Base-by-base conservation (phyloP, 2,797 vertebrate species). In the Anguilla anguilla region DNA sequence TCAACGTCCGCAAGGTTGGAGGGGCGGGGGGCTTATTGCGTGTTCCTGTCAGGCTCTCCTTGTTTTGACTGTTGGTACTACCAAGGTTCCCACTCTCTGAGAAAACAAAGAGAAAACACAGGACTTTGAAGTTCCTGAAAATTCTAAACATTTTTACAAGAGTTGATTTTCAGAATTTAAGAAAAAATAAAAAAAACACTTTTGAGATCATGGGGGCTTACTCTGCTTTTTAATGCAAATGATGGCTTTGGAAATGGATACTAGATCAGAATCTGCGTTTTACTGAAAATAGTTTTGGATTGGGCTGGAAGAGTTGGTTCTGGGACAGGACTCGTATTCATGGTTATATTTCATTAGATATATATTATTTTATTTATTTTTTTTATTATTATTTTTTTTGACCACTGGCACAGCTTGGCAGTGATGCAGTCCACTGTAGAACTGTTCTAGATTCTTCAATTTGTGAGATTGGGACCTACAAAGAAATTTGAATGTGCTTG, bases 1-100 rank as follows among this genome's bases (percentile, higher is more conserved):
- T 99, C 90, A 99, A 99, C 0, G 97, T 99, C 90, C 97, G 98
- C 93, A 99, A 99, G 98, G 98, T 99, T 87, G 0, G 77, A 13
- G 3, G 7, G 15, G 31, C 9, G 9, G 3, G 28, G 9, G 28
- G 6, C 69, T 10, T 3, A 74, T 15, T 35, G 35, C 11, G 0
- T 77, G 43, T 43, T 43, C 15, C 35, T 77, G 11, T 43, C 0
- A 7, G 2, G 31, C 11, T 15, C 35, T 11, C 17, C 6, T 39
- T 1, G 15, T 77, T 15, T 74, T 74, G 28, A 11, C 28, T 39
- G 28, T 31, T 74, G 7, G 28, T 39, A 35, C 69, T 77, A 35
- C 19, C 3, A 3, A 43, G 28, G 69, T 74, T 77, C 35, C 4
- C 19, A 43, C 13, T 7, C 13, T 22, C 39, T 19, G 31, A n/a